Conservation (phyloP, 35 echinoderm and acorn worm species). For the Lytechinus variegatus region DNA sequence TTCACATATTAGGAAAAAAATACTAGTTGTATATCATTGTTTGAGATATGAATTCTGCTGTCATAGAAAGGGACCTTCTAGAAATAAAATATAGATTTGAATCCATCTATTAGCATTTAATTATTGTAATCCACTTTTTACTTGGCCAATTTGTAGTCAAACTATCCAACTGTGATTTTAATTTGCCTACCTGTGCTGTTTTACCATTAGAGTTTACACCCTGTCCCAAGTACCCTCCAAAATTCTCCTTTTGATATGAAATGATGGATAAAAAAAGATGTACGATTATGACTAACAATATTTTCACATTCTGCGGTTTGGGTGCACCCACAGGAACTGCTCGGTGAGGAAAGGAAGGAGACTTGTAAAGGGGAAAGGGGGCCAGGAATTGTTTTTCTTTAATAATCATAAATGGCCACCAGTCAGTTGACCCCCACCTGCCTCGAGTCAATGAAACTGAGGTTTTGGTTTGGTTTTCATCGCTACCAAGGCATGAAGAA, state of each 20-base stretch:
- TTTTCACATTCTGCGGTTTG: neutral
- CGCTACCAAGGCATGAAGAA: neutral
- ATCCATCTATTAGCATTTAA: neutral
- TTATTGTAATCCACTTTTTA: neutral
- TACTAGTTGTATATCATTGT: neutral
- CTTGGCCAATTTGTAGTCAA: neutral
- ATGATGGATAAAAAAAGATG: neutral
- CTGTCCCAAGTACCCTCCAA: neutral
- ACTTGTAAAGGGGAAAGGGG: neutral
- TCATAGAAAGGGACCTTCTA: neutral
- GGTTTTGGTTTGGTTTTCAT: neutral
- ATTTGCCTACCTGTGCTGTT: neutral
- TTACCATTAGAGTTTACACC: too few species aligned
- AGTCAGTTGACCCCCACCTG: slow-evolving; percentile 38
- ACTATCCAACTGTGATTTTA: neutral
- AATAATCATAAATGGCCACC: neutral
- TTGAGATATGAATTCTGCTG: neutral
- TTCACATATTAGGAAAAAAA: neutral
- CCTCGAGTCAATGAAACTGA: neutral
- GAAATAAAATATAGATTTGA: neutral
- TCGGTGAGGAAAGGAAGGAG: neutral
- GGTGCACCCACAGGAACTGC: neutral
- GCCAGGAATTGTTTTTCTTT: neutral
- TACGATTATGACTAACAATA: neutral
- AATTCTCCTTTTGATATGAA: neutral